Conservation (phyloP, 2,113 vertebrate genomes). For the Orthonyx spaldingii region DNA sequence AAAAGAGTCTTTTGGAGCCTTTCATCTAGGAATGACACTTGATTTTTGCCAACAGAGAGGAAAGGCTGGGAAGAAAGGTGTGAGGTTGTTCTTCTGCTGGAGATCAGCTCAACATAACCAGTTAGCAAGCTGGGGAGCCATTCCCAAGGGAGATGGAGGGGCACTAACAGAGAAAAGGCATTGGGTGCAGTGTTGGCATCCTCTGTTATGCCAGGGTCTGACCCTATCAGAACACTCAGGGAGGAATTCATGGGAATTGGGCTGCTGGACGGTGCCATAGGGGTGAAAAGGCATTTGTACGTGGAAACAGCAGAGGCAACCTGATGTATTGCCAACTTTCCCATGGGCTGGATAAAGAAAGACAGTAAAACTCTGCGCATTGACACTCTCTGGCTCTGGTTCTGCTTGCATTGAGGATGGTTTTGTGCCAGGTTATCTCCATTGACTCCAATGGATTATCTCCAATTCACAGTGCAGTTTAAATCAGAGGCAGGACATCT, state of each 20-base stretch:
- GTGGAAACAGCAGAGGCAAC: background rate
- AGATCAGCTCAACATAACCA: background rate
- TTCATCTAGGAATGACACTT: background rate
- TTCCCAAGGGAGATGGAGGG: background rate
- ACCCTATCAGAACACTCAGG: background rate
- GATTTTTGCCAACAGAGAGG: background rate
- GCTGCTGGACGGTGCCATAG: background rate
- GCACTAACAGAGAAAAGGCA: background rate
- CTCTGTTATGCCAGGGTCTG: background rate
- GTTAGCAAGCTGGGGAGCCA: background rate
- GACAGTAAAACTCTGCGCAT: background rate
- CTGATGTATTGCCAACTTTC: background rate
- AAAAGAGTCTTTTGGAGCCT: background rate
- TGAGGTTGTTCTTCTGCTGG: background rate
- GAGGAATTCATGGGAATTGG: background rate
- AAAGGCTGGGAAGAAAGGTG: background rate
- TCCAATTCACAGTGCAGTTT: conserved; percentile 3
- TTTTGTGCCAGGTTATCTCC: conserved; percentile 32
- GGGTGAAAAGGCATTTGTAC: background rate
- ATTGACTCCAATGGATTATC: background rate
- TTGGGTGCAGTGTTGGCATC: background rate
- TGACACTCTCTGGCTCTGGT: background rate
- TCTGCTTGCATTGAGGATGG: background rate
- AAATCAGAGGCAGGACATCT: conserved; percentile 5
- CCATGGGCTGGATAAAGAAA: background rate